Percentiles rank a stretch among this genome's conserved stretches.
These are phyloP conservation scores for Petrocephalus microphthalmus DNA, from an alignment of 2,113 vertebrate species.

Conservation along the genomic window DNA sequence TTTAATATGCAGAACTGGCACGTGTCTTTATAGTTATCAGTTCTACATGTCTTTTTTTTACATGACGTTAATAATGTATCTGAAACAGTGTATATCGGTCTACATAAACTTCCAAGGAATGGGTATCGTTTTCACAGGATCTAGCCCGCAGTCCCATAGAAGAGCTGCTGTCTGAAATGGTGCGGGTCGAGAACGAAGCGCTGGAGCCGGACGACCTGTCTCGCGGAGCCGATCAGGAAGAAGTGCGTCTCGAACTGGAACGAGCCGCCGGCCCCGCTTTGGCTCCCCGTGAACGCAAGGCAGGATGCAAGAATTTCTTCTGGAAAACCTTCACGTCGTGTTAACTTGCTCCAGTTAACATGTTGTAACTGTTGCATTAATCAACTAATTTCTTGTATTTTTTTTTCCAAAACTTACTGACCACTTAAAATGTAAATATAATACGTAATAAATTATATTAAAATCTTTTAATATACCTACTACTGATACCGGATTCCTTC, in stretches of 20 bases:
- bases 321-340: constrained; percentile 99
- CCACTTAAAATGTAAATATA: constrained; percentile 65
- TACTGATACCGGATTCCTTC: constrained; percentile 17
- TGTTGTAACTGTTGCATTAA: background rate
- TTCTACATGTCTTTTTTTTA: background rate
- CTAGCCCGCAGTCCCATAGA: constrained; percentile 78
- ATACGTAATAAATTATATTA: constrained; percentile 45
- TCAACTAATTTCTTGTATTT: background rate
- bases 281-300: constrained; percentile 88
- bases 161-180: constrained; percentile 83
- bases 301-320: constrained; percentile 99
- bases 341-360: constrained; percentile 54
- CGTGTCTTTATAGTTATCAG: background rate
- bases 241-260: constrained; percentile 78
- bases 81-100: background rate
- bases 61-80: background rate
- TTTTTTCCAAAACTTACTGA: constrained; percentile 22
- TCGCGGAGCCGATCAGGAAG: constrained; percentile 71
- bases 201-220: constrained; percentile 76
- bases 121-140: constrained; percentile 59
- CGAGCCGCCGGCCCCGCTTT: constrained; percentile 76
- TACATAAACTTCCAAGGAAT: background rate
- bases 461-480: constrained; percentile 48
- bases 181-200: constrained; percentile 86
- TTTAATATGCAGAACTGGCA: background rate